phyloP scores from a whole-genome alignment of 2,113 vertebrate species.

The Lucifuga dentata region DNA sequence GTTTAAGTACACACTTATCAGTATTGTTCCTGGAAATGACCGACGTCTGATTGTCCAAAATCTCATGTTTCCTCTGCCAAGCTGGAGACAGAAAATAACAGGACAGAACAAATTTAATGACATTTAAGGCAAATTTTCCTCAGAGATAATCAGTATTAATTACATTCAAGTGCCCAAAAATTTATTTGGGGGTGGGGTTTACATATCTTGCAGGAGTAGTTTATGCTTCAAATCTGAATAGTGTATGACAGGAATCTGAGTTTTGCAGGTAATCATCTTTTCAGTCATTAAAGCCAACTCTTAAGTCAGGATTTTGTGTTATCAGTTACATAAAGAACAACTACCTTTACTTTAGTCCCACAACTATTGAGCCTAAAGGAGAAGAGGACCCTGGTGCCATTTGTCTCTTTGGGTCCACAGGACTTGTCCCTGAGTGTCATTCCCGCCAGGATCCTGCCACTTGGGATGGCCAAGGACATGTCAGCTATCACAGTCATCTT shows the following conservation, averaged over 20 bases:
- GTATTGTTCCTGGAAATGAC: conserved; percentile 45
- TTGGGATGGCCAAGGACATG: conserved; percentile 46
- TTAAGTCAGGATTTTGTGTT: too few relatives aligned
- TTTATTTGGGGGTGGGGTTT: too few relatives aligned
- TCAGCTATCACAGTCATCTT: conserved; percentile 72
- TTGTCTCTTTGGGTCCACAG: conserved; percentile 68
- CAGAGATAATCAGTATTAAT: too few relatives aligned
- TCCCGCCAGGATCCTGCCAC: conserved; percentile 28
- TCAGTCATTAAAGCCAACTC: too few relatives aligned
- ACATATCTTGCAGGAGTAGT: too few relatives aligned
- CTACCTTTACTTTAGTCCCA: conserved; percentile 75
- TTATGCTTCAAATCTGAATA: too few relatives aligned
- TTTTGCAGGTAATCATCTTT: too few relatives aligned
- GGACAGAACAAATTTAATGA: not conserved
- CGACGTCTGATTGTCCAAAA: conserved; percentile 81
- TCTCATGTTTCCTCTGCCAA: conserved; percentile 47
- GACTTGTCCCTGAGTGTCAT: conserved; percentile 54
- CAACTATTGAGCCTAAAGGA: conserved; percentile 71
- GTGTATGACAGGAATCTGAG: too few relatives aligned
- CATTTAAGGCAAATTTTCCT: not conserved
- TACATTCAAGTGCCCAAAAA: too few relatives aligned
- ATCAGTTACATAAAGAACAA: too few relatives aligned
- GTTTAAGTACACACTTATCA: conserved; percentile 47
- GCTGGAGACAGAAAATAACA: conserved; percentile 40
- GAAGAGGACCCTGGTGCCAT: conserved; percentile 72